Evolutionary conservation across 2,797 vertebrate genomes (phyloP).

Genomic region (Odontamblyopus lacepedii): DNA sequence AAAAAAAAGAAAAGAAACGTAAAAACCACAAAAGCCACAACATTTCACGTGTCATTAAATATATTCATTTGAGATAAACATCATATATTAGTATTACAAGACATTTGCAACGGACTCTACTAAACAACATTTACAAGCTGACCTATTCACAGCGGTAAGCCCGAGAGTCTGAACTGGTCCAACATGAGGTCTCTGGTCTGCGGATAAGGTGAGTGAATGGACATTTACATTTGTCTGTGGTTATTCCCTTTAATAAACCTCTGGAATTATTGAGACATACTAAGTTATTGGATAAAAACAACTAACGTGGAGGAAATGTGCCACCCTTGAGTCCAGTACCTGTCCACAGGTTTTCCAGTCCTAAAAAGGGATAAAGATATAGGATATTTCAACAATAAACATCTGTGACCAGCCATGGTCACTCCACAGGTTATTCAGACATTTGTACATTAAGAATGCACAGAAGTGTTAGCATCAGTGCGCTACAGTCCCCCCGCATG

Average conservation of each 20-base stretch:
- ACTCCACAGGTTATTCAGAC: conserved; percentile 69
- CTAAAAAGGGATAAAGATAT: conserved; percentile 37
- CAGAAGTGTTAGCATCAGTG: conserved; percentile 55
- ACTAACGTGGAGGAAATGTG: conserved; percentile 65
- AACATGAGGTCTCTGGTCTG: conserved; percentile 16
- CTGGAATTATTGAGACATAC: conserved; percentile 67
- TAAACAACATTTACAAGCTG: conserved; percentile 93
- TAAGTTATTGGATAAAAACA: conserved; percentile 78
- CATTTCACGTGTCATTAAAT: conserved; percentile 96
- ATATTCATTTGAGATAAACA: conserved; percentile 99
- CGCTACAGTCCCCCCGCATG: conserved; percentile 54
- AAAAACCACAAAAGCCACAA: conserved; percentile 87
- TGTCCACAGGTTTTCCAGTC: conserved; percentile 54
- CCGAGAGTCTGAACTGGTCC: conserved; percentile 22
- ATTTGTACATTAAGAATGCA: conserved; percentile 60
- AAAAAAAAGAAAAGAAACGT: conserved; percentile 64
- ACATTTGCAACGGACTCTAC: conserved; percentile 88
- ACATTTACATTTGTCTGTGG: conserved; percentile 59
- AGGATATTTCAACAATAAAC: conserved; percentile 43
- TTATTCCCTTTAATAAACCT: conserved; percentile 63
- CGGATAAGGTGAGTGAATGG: conserved; percentile 28
- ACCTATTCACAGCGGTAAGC: conserved; percentile 78
- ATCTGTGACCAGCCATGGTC: conserved; percentile 52
- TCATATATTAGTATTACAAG: conserved; percentile 99
- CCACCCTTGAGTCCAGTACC: conserved; percentile 71